Evolutionary conservation across 2,888 invertebrate species (phyloP).

Genomic region (Crossocerus cetratus): DNA sequence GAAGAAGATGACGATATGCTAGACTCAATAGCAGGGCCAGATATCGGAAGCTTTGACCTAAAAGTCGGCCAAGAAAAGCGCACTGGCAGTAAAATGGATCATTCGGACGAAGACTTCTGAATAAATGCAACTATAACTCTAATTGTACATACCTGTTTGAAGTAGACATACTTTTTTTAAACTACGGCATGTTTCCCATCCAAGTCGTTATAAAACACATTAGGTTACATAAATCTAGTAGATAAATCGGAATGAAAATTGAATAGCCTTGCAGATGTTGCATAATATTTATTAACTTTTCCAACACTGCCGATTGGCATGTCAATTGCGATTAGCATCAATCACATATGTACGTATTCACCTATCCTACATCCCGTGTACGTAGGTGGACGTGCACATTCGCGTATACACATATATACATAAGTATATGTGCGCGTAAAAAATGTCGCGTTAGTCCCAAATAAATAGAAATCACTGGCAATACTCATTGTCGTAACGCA

Average conservation of each 20-base stretch:
- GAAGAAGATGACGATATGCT: constrained; percentile 80
- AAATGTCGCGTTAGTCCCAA: constrained; percentile 42
- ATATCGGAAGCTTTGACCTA: constrained; percentile 63
- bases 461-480: constrained; percentile 47
- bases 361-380: constrained; percentile 49
- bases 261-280: constrained; percentile 41
- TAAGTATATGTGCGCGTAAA: constrained; percentile 51
- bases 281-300: constrained; percentile 56
- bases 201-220: not conserved
- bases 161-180: no score
- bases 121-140: not conserved
- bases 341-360: constrained; percentile 46
- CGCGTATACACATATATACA: constrained; percentile 60
- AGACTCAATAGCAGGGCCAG: constrained; percentile 64
- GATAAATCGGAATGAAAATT: constrained; percentile 38
- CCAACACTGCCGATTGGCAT: constrained; percentile 38
- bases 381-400: constrained; percentile 41
- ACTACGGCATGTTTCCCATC: no score
- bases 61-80: constrained; percentile 69
- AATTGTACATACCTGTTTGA: not conserved
- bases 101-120: constrained; percentile 74
- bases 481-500: constrained; percentile 42
- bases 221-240: not conserved
- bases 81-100: constrained; percentile 70
- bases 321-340: constrained; percentile 46